phyloP scores from a whole-genome alignment of 2,113 vertebrate species.

The Gnathonemus longibarbis region DNA sequence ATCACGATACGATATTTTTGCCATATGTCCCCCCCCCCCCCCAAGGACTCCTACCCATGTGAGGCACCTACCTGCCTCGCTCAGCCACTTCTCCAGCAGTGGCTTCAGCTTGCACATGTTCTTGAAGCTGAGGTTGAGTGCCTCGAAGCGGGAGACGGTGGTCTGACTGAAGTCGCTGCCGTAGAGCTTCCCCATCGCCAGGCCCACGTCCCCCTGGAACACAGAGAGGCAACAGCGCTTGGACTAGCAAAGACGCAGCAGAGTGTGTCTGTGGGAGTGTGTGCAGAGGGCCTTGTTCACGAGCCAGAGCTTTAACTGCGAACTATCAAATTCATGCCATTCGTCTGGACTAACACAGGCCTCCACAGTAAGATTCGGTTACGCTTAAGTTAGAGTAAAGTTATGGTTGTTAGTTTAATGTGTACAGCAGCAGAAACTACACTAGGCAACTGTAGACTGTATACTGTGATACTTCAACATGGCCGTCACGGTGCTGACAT shows the following conservation, averaged over 20 bases:
- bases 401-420: neutral
- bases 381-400: neutral
- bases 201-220: constrained; percentile 82
- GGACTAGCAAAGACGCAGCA: neutral
- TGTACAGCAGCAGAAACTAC: neutral
- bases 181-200: constrained; percentile 98
- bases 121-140: constrained; percentile 96
- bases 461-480: neutral
- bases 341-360: neutral
- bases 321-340: neutral
- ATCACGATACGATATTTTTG: neutral
- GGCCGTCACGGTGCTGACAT: neutral
- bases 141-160: constrained; percentile 93
- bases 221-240: neutral
- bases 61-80: constrained; percentile 74
- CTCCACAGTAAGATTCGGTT: neutral
- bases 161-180: constrained; percentile 99
- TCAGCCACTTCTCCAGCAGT: constrained; percentile 94
- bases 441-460: neutral
- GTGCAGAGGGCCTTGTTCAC: neutral
- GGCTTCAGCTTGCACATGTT: constrained; percentile 99
- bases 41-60: neutral
- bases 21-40: neutral
- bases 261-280: neutral
- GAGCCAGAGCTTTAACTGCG: neutral